Conservation (phyloP, 53 echinoderm and acorn worm species). For the Temnopleurus reevesii region DNA sequence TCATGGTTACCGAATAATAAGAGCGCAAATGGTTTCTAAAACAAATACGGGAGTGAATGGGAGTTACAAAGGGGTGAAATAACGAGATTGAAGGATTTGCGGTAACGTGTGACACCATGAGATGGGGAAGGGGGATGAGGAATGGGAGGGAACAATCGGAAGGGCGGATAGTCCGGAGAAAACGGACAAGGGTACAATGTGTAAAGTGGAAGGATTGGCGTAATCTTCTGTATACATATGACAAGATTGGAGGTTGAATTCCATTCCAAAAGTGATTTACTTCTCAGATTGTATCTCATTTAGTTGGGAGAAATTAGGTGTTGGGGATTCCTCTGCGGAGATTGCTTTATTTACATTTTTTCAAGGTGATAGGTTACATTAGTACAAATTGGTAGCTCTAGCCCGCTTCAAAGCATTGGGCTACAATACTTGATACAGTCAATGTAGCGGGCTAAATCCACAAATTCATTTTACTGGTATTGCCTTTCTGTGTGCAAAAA, state of each 20-base stretch:
- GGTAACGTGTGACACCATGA: slow-evolving; percentile 24
- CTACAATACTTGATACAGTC: too few species aligned
- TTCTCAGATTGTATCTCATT: background rate
- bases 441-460: too few species aligned
- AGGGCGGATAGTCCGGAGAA: background rate
- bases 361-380: too few species aligned
- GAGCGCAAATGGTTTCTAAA: slow-evolving; percentile 46
- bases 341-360: background rate
- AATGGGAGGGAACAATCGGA: background rate
- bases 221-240: background rate
- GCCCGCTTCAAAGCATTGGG: too few species aligned
- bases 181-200: background rate
- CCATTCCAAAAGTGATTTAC: slow-evolving; percentile 1
- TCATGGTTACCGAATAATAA: slow-evolving; percentile 39
- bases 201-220: background rate
- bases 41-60: slow-evolving; percentile 10
- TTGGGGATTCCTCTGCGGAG: background rate
- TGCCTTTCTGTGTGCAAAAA: too few species aligned
- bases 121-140: background rate
- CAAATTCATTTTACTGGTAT: too few species aligned
- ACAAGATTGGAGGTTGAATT: slow-evolving; percentile 12
- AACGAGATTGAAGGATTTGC: slow-evolving; percentile 59
- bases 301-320: background rate
- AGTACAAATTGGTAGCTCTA: too few species aligned
- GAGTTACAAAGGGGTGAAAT: slow-evolving; percentile 1